Percentiles rank a stretch among this genome's conserved stretches.
Evolutionary conservation across 2,113 vertebrate genomes (phyloP).

Genomic region (Rhea pennata): DNA sequence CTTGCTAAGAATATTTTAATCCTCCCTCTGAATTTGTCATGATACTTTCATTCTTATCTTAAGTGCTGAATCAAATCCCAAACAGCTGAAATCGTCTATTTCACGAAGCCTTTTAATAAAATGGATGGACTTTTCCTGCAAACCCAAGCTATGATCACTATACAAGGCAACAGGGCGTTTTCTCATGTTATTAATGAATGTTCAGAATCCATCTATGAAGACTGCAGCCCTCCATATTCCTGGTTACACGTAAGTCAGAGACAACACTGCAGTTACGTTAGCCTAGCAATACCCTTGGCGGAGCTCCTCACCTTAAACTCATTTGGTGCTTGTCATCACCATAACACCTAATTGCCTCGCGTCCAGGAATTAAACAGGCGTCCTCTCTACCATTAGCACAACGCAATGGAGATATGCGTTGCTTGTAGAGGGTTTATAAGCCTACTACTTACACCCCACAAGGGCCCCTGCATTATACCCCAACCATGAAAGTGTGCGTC

Average conservation of each 20-base stretch:
- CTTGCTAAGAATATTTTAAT: neutral
- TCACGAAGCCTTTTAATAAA: neutral
- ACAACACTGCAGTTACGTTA: neutral
- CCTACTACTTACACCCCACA: no score
- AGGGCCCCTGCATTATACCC: neutral
- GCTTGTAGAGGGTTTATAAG: neutral
- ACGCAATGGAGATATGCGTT: neutral
- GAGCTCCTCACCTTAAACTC: neutral
- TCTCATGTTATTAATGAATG: neutral
- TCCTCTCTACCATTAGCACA: neutral
- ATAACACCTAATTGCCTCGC: neutral
- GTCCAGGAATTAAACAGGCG: neutral
- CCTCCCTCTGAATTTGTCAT: neutral
- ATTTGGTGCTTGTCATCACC: neutral
- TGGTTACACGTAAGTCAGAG: neutral
- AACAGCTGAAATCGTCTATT: neutral
- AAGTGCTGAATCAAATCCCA: neutral
- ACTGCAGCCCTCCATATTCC: neutral
- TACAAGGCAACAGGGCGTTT: neutral
- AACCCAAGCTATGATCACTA: rapidly evolving
- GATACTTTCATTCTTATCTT: neutral
- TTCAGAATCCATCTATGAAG: neutral
- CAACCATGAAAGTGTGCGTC: neutral
- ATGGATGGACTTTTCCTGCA: neutral
- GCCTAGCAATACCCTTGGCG: neutral